These are phyloP conservation scores for Apodemus sylvaticus DNA, from an alignment of 2,113 vertebrate genomes.

Conservation along the genomic window DNA sequence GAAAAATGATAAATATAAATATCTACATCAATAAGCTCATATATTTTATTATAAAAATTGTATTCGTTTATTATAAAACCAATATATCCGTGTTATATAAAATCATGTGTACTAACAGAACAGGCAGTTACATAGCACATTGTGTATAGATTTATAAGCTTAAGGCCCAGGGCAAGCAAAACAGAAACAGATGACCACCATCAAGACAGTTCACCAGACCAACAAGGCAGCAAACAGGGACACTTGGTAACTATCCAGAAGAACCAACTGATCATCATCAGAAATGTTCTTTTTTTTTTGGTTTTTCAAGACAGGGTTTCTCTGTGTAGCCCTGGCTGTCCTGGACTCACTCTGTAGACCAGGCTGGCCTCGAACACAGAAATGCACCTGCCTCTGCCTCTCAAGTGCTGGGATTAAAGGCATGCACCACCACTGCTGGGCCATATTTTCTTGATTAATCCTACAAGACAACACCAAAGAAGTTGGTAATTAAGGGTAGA, in stretches of 20 bases:
- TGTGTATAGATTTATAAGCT: not conserved
- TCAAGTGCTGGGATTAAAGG: too few species aligned
- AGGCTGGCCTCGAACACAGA: too few species aligned
- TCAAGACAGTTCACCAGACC: not conserved
- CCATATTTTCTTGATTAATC: not conserved
- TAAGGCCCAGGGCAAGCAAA: not conserved
- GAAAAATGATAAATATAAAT: not conserved
- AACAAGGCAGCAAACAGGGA: not conserved
- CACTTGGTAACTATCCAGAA: not conserved
- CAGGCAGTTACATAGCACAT: fast-evolving
- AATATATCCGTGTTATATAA: not conserved
- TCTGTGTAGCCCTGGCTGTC: too few species aligned
- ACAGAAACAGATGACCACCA: not conserved
- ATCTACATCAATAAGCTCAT: not conserved
- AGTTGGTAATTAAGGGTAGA: too few species aligned
- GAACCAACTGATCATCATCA: not conserved
- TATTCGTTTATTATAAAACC: not conserved
- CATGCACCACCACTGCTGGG: too few species aligned
- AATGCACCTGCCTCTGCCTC: too few species aligned
- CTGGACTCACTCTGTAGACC: too few species aligned
- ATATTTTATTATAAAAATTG: not conserved
- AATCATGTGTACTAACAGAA: not conserved
- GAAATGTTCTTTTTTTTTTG: not conserved
- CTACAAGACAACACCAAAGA: not conserved
- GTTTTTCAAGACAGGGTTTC: too few species aligned